phyloP scores from a whole-genome alignment of 2,888 invertebrate species.

The Megastigmus dorsalis region DNA sequence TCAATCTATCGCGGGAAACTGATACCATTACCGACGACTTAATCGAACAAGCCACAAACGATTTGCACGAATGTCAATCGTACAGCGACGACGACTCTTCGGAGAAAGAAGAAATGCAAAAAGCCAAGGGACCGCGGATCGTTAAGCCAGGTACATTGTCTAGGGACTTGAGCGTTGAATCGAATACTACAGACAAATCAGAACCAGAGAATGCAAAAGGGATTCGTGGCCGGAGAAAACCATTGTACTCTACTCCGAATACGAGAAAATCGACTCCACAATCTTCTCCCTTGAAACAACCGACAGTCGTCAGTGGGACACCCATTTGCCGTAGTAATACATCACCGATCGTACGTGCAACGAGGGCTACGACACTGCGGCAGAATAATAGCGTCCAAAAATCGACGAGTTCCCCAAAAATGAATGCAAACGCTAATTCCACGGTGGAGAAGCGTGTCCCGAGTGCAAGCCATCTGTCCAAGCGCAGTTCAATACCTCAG shows the following conservation, averaged over 20 bases:
- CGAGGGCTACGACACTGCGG: conserved; percentile 67
- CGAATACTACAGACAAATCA: conserved; percentile 63
- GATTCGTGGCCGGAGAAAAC: conserved; percentile 82
- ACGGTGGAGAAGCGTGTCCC: conserved; percentile 56
- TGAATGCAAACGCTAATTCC: conserved; percentile 47
- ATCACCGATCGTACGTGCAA: conserved; percentile 69
- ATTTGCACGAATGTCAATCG: conserved; percentile 55
- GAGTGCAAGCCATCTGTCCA: conserved; percentile 58
- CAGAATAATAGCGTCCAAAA: conserved; percentile 66
- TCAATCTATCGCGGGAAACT: not conserved
- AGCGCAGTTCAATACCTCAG: conserved; percentile 66
- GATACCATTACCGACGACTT: conserved; percentile 17
- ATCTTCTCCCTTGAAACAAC: conserved; percentile 67
- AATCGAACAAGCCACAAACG: conserved; percentile 28
- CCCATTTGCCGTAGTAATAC: conserved; percentile 67
- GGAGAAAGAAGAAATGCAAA: conserved; percentile 58
- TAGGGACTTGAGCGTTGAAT: conserved; percentile 66
- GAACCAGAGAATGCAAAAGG: conserved; percentile 62
- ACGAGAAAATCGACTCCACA: conserved; percentile 68
- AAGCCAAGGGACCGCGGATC: conserved; percentile 73
- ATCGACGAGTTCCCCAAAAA: conserved; percentile 48
- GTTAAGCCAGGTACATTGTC: conserved; percentile 74
- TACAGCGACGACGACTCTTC: conserved; percentile 62
- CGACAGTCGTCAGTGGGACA: conserved; percentile 60
- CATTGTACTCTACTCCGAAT: conserved; percentile 77